Conservation (phyloP, 2,888 invertebrate genomes). For the Drosophila imparisetae region DNA sequence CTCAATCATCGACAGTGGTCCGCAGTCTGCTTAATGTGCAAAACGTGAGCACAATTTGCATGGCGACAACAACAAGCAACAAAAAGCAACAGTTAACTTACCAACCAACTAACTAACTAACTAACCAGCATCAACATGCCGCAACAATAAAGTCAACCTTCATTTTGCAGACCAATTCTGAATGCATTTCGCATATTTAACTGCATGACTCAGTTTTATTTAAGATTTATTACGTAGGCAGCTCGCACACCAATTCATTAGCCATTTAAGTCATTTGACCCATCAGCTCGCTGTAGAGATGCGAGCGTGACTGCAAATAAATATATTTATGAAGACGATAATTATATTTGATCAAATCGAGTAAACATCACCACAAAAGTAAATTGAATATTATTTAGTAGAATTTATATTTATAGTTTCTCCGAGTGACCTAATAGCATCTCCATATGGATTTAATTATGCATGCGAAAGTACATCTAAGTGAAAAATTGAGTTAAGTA, state of each 20-base stretch:
- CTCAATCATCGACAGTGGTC: conserved; percentile 67
- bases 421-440: neutral
- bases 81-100: conserved; percentile 7
- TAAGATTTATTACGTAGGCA: conserved; percentile 57
- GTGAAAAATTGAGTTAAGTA: neutral
- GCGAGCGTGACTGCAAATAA: conserved; percentile 26
- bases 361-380: neutral
- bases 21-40: conserved; percentile 76
- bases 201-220: conserved; percentile 36
- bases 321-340: neutral
- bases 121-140: conserved; percentile 19
- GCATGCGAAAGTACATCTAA: neutral
- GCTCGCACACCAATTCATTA: conserved; percentile 65
- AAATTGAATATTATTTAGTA: neutral
- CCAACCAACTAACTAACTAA: conserved; percentile 20
- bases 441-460: neutral
- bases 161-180: conserved; percentile 52
- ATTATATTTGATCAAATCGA: neutral
- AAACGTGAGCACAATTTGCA: conserved; percentile 82
- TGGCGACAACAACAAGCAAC: conserved; percentile 56
- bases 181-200: conserved; percentile 62
- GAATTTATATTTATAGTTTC: neutral
- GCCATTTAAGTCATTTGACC: conserved; percentile 32
- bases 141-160: conserved; percentile 58
- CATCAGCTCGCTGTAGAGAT: conserved; percentile 40